These are phyloP conservation scores for Todiramphus saurophagus DNA, from an alignment of 2,113 vertebrate species.

Conservation along the genomic window DNA sequence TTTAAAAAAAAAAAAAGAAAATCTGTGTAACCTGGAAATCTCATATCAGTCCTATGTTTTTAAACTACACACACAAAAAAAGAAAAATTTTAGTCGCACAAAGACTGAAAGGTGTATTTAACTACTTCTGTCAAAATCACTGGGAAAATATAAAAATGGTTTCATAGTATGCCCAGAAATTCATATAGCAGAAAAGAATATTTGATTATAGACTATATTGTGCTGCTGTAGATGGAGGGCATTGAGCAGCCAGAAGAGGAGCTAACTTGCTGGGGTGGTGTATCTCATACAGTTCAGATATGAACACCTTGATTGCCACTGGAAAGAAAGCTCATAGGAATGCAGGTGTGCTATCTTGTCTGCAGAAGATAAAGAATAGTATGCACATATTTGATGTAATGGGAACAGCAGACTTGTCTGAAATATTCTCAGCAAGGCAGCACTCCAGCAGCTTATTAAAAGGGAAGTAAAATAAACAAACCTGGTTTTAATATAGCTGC, in stretches of 20 bases:
- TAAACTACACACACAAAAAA: neutral
- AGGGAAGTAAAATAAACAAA: neutral
- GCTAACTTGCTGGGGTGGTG: neutral
- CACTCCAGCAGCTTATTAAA: neutral
- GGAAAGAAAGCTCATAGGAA: neutral
- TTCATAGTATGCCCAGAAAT: neutral
- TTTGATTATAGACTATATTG: neutral
- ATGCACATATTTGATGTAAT: neutral
- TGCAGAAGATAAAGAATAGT: slow-evolving; percentile 7
- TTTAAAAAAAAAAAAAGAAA: neutral
- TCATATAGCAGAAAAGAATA: neutral
- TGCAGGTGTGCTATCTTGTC: neutral
- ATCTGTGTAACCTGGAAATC: neutral
- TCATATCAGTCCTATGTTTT: neutral
- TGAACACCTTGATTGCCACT: neutral
- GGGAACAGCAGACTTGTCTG: neutral
- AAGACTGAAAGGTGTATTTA: neutral
- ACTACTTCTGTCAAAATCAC: neutral
- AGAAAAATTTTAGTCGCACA: neutral
- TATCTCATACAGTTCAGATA: neutral
- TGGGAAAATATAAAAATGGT: neutral
- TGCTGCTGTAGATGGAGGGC: neutral
- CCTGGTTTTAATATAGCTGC: neutral
- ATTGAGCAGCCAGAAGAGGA: neutral
- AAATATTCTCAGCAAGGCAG: slow-evolving; percentile 19